These are phyloP conservation scores for Gallinago stenura DNA, from an alignment of 2,797 vertebrate genomes.

Conservation along the genomic window DNA sequence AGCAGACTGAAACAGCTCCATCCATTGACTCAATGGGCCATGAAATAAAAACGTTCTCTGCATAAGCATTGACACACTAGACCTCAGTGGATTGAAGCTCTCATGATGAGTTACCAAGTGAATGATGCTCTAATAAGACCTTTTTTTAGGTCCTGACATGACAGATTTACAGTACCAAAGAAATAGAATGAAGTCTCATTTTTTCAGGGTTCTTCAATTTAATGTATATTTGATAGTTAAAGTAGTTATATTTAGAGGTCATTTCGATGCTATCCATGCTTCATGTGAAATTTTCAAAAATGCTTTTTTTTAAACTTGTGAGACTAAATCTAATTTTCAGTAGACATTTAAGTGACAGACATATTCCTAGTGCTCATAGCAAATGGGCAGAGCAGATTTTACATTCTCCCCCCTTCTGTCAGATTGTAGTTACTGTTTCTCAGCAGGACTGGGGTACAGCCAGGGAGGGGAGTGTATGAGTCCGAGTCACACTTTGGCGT, in stretches of 20 bases:
- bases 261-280: background rate
- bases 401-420: background rate
- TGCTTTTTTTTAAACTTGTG: background rate
- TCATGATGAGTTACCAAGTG: background rate
- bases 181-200: background rate
- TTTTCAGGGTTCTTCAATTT: background rate
- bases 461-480: background rate
- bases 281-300: background rate
- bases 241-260: background rate
- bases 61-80: background rate
- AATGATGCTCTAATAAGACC: background rate
- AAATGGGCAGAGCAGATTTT: background rate
- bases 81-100: background rate
- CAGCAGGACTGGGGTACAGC: background rate
- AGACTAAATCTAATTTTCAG: background rate
- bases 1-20: conserved; percentile 42
- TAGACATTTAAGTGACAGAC: background rate
- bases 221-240: background rate
- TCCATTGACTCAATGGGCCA: conserved; percentile 36
- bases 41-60: conserved; percentile 60
- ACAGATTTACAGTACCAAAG: background rate
- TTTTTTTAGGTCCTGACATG: background rate
- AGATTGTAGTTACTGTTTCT: background rate
- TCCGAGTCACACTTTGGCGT: background rate
- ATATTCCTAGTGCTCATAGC: background rate